Conservation (phyloP, 2,888 invertebrate genomes). For the Lasioglossum oenotherae region DNA sequence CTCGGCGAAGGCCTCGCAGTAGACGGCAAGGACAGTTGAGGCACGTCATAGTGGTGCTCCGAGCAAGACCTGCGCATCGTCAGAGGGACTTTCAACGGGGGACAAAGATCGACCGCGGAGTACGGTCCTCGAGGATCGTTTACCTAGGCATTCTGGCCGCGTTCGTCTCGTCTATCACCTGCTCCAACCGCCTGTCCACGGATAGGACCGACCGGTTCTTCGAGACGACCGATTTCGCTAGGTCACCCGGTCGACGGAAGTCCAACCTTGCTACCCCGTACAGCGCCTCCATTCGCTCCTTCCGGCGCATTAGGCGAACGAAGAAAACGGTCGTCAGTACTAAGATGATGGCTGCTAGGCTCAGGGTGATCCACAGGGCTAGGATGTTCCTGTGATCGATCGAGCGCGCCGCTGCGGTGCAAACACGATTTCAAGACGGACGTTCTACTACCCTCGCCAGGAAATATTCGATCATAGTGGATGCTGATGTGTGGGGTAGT, state of each 20-base stretch:
- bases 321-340: conserved; percentile 72
- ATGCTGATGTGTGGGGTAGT: background rate
- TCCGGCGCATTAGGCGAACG: conserved; percentile 75
- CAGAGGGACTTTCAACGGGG: conserved; percentile 41
- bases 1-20: conserved; percentile 76
- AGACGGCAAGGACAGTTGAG: conserved; percentile 86
- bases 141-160: conserved; percentile 73
- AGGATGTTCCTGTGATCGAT: conserved; percentile 75
- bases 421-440: conserved; percentile 26
- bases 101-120: conserved; percentile 29
- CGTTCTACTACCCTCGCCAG: background rate
- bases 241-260: conserved; percentile 82
- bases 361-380: conserved; percentile 75
- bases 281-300: conserved; percentile 74
- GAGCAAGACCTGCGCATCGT: conserved; percentile 86
- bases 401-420: conserved; percentile 70
- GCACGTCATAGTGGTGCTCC: conserved; percentile 95
- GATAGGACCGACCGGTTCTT: conserved; percentile 71
- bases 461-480: background rate
- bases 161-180: conserved; percentile 71
- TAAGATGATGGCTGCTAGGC: conserved; percentile 72
- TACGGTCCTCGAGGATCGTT: conserved; percentile 35
- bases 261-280: conserved; percentile 76
- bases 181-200: conserved; percentile 69
- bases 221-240: conserved; percentile 73